Evolutionary conservation across 2,797 vertebrate genomes (phyloP), one percentile per base, ranked within the genome.

Genomic region (Bovichtus diacanthus): DNA sequence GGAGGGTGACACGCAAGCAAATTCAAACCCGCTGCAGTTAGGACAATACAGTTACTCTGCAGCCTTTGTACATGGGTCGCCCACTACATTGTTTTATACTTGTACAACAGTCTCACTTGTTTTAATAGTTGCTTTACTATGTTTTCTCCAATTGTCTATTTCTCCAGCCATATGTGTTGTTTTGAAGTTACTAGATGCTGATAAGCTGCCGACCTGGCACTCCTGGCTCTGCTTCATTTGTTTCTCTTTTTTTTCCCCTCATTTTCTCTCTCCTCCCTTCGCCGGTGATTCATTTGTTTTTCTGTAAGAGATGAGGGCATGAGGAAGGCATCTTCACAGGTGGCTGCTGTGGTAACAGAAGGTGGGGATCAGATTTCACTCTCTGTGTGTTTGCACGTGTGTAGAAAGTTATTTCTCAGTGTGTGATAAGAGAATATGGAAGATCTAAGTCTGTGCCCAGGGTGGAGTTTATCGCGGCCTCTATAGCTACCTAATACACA

Each of bases 281-380:
- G 51, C 58, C 50, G 34, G 70, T 84, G 84, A 88, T 84, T 84
- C 76, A 80, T 81, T 88, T 86, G 62, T 83, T 88, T 87, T 70
- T 71, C 68, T 53, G 50, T 23, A 79, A 70, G 46, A 41, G 54
- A 76, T 61, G 76, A 69, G 81, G 65, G 75, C 47, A 70, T 49
- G 58, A 86, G 72, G 70, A 81, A 86, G 62, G 62, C 41, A 25
- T 85, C 81, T 81, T 86, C 84, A 81, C 82, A 85, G 74, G 86
- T 86, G 74, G 74, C 75, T 81, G 77, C 62, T 18, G 74, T 29
- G 56, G 75, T 67, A 88, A 83, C 77, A 83, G 66, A 72, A 83
- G 76, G 43, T 71, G 76, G 53, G 81, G 83, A 87, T 87, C 86
- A 73, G 56, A 76, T 88, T 87, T 87, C 73, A 73, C 88, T 83